These are phyloP conservation scores for Melitaea athalia DNA, from an alignment of 2,888 invertebrate genomes.

Conservation along the genomic window DNA sequence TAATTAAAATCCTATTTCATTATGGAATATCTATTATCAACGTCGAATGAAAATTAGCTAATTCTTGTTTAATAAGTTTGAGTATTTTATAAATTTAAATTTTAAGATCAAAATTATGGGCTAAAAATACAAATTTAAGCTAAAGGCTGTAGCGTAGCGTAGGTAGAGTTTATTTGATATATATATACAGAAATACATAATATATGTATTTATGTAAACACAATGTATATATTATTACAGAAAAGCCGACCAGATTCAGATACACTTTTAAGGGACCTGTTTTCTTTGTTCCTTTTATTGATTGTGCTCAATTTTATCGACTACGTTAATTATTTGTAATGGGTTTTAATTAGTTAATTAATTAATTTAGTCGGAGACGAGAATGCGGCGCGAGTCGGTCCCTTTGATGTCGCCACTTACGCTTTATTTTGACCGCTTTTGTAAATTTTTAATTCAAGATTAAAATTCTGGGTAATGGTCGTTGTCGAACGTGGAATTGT, in stretches of 20 bases:
- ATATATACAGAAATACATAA: not conserved
- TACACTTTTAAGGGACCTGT: conserved; percentile 16
- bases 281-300: conserved; percentile 57
- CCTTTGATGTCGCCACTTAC: conserved; percentile 60
- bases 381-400: conserved; percentile 52
- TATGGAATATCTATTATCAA: conserved; percentile 51
- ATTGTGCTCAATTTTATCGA: conserved; percentile 60
- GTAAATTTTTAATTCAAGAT: conserved; percentile 35
- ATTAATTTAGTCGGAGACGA: conserved; percentile 66
- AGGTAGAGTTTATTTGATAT: too few relatives aligned
- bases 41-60: conserved; percentile 15
- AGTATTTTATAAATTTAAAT: conserved; percentile 25
- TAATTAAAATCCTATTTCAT: conserved; percentile 71
- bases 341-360: conserved; percentile 77
- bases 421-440: conserved; percentile 50
- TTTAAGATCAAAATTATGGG: conserved; percentile 42
- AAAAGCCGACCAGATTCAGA: conserved; percentile 12
- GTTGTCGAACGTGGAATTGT: conserved; percentile 12
- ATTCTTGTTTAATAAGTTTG: not conserved
- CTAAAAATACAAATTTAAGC: not conserved
- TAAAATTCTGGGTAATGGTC: conserved; percentile 31
- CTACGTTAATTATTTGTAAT: conserved; percentile 64
- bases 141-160: too few relatives aligned
- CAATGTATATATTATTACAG: conserved; percentile 5
- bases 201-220: not conserved